phyloP scores from a whole-genome alignment of 2,888 invertebrate genomes.

The Epicampocera succincta region DNA sequence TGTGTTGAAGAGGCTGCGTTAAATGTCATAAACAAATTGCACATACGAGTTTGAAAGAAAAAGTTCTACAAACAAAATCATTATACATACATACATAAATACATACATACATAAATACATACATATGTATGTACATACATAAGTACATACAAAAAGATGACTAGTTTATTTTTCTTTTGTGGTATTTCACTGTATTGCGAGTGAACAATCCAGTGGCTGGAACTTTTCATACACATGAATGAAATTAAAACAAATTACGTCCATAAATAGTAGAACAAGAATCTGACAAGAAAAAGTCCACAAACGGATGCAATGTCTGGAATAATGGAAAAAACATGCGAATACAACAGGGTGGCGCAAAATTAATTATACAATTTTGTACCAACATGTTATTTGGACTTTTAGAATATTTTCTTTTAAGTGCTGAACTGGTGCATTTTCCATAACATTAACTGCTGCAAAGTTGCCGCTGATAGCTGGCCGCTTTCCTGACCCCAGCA shows the following conservation, averaged over 20 bases:
- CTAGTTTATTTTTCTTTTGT: no score
- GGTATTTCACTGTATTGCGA: background rate
- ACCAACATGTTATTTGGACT: no score
- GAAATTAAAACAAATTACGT: background rate
- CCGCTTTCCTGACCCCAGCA: no score
- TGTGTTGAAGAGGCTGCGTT: constrained; percentile 4
- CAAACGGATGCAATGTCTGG: constrained; percentile 24
- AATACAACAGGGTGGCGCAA: no score
- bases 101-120: no score
- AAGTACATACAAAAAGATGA: no score
- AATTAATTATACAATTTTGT: no score
- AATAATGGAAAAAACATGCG: background rate
- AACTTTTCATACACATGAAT: constrained; percentile 22
- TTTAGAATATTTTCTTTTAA: no score
- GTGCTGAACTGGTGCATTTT: no score
- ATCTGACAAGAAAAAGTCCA: background rate
- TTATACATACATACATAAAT: background rate
- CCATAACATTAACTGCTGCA: no score
- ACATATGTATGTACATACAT: background rate
- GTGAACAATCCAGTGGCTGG: constrained; percentile 6
- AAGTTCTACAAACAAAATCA: background rate
- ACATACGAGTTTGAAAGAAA: constrained; percentile 6
- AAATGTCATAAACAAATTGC: constrained; percentile 11
- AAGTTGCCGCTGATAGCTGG: no score
- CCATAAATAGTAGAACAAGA: no score